These are phyloP conservation scores for Enchytraeus crypticus DNA, from an alignment of 2,888 invertebrate genomes.

Conservation along the genomic window DNA sequence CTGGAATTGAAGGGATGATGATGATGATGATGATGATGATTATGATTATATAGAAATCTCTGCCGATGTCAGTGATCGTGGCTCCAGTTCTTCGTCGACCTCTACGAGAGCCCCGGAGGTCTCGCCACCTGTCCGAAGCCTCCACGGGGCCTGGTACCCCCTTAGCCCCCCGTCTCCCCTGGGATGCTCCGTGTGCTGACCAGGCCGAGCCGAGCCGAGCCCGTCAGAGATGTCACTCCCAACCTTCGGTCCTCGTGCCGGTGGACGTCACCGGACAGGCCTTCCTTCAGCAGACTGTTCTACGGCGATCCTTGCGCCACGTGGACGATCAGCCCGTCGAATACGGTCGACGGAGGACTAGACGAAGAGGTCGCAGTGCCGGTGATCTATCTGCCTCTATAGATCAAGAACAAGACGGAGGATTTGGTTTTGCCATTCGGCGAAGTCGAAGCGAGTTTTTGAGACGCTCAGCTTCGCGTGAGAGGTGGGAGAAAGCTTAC, in stretches of 20 bases:
- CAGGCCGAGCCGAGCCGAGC: background rate
- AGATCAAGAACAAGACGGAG: background rate
- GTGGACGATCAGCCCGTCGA: background rate
- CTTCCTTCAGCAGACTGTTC: constrained; percentile 79
- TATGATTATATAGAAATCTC: no score
- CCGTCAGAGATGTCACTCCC: constrained; percentile 26
- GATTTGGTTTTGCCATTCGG: background rate
- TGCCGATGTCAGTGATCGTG: no score
- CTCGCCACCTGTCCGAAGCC: no score
- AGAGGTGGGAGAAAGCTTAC: constrained; percentile 15
- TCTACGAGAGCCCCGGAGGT: no score
- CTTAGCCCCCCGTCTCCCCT: no score
- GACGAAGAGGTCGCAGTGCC: background rate
- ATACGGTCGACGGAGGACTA: background rate
- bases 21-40: no score
- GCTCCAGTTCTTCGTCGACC: no score
- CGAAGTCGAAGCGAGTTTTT: background rate
- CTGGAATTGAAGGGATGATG: no score
- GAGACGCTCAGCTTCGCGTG: constrained; percentile 11
- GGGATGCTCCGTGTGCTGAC: no score
- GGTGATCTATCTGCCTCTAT: background rate
- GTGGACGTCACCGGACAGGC: constrained; percentile 80
- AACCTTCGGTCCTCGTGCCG: constrained; percentile 71
- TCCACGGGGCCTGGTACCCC: no score
- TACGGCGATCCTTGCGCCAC: constrained; percentile 64